phyloP scores from a whole-genome alignment of 2,888 invertebrate genomes.

The Gastracanthus pulcherrimus region DNA sequence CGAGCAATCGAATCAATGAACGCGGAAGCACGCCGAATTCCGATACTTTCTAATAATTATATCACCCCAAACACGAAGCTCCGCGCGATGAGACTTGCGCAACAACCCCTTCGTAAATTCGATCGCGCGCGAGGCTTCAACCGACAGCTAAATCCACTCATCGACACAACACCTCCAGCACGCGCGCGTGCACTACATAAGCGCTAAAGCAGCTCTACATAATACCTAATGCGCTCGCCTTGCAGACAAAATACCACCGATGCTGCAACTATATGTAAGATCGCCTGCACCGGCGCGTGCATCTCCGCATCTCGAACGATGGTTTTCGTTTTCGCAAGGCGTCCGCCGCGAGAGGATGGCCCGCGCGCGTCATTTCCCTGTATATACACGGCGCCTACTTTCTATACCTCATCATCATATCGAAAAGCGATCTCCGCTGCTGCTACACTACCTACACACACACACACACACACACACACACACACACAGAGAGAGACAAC shows the following conservation, averaged over 20 bases:
- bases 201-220: not conserved
- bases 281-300: not conserved
- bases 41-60: constrained; percentile 43
- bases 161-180: not conserved
- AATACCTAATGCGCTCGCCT: not conserved
- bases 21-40: constrained; percentile 15
- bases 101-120: constrained; percentile 11
- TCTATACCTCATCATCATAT: constrained; percentile 29
- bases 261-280: not conserved
- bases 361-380: not conserved
- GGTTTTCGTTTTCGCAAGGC: not conserved
- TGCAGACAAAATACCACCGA: too few species aligned
- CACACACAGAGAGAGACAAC: too few species aligned
- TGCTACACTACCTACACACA: too few species aligned
- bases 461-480: too few species aligned
- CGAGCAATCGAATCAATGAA: too few species aligned
- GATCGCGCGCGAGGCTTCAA: not conserved
- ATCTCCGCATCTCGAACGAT: too few species aligned
- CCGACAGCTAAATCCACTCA: not conserved
- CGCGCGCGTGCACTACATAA: not conserved
- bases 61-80: constrained; percentile 17
- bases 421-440: constrained; percentile 17
- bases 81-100: constrained; percentile 16
- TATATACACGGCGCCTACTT: not conserved
- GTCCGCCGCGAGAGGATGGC: too few species aligned